phyloP scores from a whole-genome alignment of 2,797 vertebrate genomes.

The Bovichtus diacanthus region DNA sequence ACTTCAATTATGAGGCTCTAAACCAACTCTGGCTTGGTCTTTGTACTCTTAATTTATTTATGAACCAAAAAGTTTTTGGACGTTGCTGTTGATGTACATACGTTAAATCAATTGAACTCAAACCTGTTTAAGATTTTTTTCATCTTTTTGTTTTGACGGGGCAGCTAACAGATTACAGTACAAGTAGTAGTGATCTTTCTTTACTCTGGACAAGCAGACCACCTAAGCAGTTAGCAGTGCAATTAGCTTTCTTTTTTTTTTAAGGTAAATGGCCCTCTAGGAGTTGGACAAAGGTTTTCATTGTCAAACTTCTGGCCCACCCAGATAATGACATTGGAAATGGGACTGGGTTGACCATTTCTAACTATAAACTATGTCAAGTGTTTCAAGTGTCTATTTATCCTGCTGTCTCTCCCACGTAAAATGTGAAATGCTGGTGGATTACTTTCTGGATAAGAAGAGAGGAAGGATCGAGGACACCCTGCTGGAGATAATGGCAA shows the following conservation, averaged over 20 bases:
- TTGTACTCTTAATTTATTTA: constrained; percentile 26
- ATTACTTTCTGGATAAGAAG: constrained; percentile 57
- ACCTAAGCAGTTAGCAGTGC: constrained; percentile 58
- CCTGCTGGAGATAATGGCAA: constrained; percentile 63
- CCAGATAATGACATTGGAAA: constrained; percentile 58
- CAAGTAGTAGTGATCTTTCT: constrained; percentile 27
- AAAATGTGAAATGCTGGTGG: constrained; percentile 34
- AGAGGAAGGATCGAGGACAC: constrained; percentile 59
- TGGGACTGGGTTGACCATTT: constrained; percentile 44
- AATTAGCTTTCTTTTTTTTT: constrained; percentile 49
- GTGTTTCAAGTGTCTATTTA: constrained; percentile 67
- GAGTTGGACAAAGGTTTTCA: constrained; percentile 62
- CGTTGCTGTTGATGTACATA: constrained; percentile 13
- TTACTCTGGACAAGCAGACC: constrained; percentile 54
- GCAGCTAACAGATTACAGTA: constrained; percentile 26
- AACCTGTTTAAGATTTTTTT: neutral
- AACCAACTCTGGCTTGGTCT: constrained; percentile 32
- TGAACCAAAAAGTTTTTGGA: constrained; percentile 21
- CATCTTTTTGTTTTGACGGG: constrained; percentile 9
- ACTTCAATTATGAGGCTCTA: constrained; percentile 29
- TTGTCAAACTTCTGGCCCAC: constrained; percentile 59
- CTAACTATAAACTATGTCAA: constrained; percentile 65
- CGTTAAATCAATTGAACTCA: constrained; percentile 31
- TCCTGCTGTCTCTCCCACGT: constrained; percentile 46
- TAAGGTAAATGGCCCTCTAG: constrained; percentile 38